Base-by-base conservation (phyloP, 2,113 vertebrate genomes). In the Salvelinus sp. region DNA sequence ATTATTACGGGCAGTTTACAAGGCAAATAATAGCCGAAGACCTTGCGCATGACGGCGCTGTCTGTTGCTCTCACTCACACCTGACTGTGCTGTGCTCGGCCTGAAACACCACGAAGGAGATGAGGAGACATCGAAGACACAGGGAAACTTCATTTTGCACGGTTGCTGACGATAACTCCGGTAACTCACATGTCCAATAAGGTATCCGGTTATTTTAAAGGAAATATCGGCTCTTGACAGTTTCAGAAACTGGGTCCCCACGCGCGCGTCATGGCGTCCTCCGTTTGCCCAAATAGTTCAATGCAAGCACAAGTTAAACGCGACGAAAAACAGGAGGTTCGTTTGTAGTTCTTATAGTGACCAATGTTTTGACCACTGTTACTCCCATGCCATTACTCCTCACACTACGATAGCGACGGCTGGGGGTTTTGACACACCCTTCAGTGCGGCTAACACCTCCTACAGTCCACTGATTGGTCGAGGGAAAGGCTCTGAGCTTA, bases 141-240 rank as follows among this genome's bases (percentile, higher is more conserved):
- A 79, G 84, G 60, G 74, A 83, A 92, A 91, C 89, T 92, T 92
- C 92, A 93, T 93, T 80, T 90, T 90, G 47, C 64, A 44, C 70
- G 69, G 65, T 75, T 85, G 82, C 72, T 71, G 75, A 70, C 27
- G 27, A 79, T 87, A 83, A 87, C 84, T 92, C 90, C 91, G 47
- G 85, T 73, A 88, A 88, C 88, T 92, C 89, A 92, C 90, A 92
- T 93, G 89, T 93, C 91, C 91, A 86, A 65, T 82, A 70, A 72
- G 85, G 83, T 88, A 91, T 92, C 91, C 91, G 63, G 75, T 83
- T 76, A 54, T 5, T 74, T 18, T 47, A 50, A 69, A 62, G 60
- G 12, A 72, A 80, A 18, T 23, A 12, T 60, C 60, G 18, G 64
- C 18, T 48, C 68, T 69, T 4, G 68, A 25, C n/a, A 23, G 66